Evolutionary conservation across 2,113 vertebrate genomes (phyloP).

Genomic region (Halichoerus grypus): DNA sequence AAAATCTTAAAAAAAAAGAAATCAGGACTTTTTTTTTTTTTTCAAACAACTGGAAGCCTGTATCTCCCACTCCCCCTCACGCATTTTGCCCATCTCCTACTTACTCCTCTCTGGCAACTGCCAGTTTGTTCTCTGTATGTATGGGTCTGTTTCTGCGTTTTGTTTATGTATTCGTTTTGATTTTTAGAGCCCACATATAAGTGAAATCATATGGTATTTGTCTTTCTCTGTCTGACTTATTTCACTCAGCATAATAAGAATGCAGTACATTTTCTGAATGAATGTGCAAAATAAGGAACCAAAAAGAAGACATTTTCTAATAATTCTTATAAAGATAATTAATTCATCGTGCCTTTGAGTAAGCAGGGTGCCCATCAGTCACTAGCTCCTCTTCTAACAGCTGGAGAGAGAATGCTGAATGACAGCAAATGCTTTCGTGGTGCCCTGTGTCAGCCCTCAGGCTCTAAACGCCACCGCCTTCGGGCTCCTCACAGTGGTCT

Average conservation of each 20-base stretch:
- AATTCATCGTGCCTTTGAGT: not conserved
- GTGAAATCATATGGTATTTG: not conserved
- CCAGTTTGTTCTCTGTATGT: not conserved
- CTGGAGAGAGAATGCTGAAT: not conserved
- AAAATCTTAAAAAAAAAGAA: no score
- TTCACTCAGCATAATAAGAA: not conserved
- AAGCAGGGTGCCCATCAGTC: not conserved
- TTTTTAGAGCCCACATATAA: not conserved
- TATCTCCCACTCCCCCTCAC: not conserved
- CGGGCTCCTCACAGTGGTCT: not conserved
- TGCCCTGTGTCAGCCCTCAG: no score
- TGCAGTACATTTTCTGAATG: not conserved
- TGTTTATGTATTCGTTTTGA: not conserved
- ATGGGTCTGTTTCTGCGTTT: not conserved
- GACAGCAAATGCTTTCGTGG: not conserved
- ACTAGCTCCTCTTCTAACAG: not conserved
- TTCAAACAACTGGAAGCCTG: not conserved
- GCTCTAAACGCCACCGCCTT: not conserved
- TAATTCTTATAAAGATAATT: not conserved
- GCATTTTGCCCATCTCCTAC: not conserved
- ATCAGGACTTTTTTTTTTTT: no score
- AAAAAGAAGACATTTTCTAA: not conserved
- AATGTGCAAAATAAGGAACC: not conserved
- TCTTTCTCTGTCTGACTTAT: not conserved
- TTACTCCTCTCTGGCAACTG: not conserved